phyloP scores from a whole-genome alignment of 2,888 invertebrate species.

The Leptodirus hochenwartii region DNA sequence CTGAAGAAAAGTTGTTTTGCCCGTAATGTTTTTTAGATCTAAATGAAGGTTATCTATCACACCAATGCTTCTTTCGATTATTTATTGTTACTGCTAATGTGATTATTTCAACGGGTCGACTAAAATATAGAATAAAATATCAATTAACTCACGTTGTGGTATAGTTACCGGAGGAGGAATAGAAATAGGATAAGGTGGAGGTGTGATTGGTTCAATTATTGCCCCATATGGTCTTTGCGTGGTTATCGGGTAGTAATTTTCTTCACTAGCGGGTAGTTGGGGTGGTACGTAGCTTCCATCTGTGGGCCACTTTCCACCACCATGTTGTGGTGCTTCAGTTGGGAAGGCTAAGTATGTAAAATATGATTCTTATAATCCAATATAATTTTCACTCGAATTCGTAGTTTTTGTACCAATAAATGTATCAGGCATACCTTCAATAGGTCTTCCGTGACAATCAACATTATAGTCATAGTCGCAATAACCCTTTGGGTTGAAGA shows the following conservation, averaged over 20 bases:
- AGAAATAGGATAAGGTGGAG: conserved; percentile 4
- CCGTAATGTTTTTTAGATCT: too few relatives aligned
- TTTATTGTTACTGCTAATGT: too few relatives aligned
- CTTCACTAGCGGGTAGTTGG: conserved; percentile 2
- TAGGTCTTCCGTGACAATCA: conserved; percentile 36
- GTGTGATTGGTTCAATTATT: conserved; percentile 1
- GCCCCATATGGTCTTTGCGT: neutral
- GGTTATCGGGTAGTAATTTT: conserved; percentile 2
- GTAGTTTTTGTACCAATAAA: neutral
- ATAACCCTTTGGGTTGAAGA: conserved; percentile 34
- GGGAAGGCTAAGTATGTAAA: neutral
- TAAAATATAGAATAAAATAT: too few relatives aligned
- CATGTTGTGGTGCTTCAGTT: neutral
- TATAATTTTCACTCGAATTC: too few relatives aligned
- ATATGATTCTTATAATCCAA: neutral
- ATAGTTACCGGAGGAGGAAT: conserved; percentile 2
- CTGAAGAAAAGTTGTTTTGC: too few relatives aligned
- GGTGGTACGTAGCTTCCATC: conserved; percentile 9
- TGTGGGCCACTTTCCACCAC: conserved; percentile 7
- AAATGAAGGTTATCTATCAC: too few relatives aligned
- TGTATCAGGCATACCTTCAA: conserved; percentile 9
- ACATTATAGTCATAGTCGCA: conserved; percentile 48
- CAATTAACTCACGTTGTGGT: too few relatives aligned
- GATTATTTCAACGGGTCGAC: too few relatives aligned
- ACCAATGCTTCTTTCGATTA: too few relatives aligned